A percentile compares a stretch with the other conserved stretches of the same genome.
Evolutionary conservation across 2,113 vertebrate genomes (phyloP).

Genomic region (Halichoeres trimaculatus): DNA sequence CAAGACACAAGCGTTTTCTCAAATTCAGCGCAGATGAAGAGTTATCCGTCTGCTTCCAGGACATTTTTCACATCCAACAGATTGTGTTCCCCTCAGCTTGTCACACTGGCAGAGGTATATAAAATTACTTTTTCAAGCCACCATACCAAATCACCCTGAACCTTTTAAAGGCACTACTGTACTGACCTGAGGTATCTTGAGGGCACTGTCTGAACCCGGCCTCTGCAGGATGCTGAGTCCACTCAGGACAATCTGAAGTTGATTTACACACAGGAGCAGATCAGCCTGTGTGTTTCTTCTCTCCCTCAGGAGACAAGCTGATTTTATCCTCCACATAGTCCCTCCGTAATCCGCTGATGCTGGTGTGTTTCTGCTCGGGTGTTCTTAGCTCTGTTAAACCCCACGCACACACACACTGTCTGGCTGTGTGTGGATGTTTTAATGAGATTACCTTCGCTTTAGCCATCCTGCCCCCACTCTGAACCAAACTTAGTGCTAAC

Average conservation of each 20-base stretch:
- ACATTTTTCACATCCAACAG: background rate
- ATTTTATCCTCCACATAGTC: constrained; percentile 28
- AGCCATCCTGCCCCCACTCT: constrained; percentile 25
- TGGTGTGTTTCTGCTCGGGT: constrained; percentile 12
- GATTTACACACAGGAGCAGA: background rate
- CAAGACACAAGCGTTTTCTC: background rate
- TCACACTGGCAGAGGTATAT: background rate
- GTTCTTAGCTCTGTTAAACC: constrained; percentile 29
- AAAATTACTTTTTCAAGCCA: background rate
- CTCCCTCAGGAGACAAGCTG: constrained; percentile 25
- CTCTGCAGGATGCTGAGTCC: constrained; percentile 4
- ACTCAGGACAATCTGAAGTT: constrained; percentile 8
- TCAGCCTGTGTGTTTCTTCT: constrained; percentile 19
- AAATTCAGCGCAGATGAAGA: background rate
- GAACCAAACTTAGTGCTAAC: constrained; percentile 3
- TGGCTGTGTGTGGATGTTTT: constrained; percentile 43
- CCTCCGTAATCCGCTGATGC: constrained; percentile 42
- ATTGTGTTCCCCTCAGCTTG: background rate
- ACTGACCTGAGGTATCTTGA: background rate
- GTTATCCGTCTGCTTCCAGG: background rate
- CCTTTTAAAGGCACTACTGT: background rate
- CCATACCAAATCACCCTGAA: background rate
- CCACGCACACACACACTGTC: constrained; percentile 37
- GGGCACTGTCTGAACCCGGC: background rate
- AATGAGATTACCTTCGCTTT: constrained; percentile 68